These are phyloP conservation scores for Siderastrea siderea DNA, from an alignment of 92 coral and sea anemone species.

Conservation along the genomic window DNA sequence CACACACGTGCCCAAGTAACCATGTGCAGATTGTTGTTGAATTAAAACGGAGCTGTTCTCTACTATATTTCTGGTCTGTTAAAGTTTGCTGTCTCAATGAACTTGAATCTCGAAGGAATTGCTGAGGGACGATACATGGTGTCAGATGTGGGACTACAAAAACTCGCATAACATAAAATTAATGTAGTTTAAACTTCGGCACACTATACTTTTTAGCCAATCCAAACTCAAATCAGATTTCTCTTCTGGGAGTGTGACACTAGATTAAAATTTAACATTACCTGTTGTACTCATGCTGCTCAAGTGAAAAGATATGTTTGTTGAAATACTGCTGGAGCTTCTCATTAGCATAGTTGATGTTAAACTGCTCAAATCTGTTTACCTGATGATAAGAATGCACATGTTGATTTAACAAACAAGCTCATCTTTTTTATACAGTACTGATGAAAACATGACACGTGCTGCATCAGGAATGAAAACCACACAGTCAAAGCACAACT, in stretches of 20 bases:
- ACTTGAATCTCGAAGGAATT: too few relatives aligned
- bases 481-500: too few relatives aligned
- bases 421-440: background rate
- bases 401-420: background rate
- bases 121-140: too few relatives aligned
- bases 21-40: too few relatives aligned
- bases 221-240: background rate
- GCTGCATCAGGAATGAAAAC: too few relatives aligned
- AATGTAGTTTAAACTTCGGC: background rate
- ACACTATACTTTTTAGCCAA: background rate
- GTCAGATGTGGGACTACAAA: too few relatives aligned
- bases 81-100: too few relatives aligned
- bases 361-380: constrained; percentile 98
- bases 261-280: background rate
- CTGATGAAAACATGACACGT: background rate
- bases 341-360: constrained; percentile 99
- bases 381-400: constrained; percentile 48
- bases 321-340: constrained; percentile 98
- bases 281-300: constrained; percentile 99
- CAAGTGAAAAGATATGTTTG: constrained; percentile 98
- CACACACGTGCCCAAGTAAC: too few relatives aligned
- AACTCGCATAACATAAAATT: too few relatives aligned
- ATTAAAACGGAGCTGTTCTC: too few relatives aligned
- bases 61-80: too few relatives aligned
- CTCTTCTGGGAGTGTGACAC: too few relatives aligned